Evolutionary conservation across 2,113 vertebrate species (phyloP), one percentile per base, ranked within the genome.

Genomic region (Lycaon pictus): DNA sequence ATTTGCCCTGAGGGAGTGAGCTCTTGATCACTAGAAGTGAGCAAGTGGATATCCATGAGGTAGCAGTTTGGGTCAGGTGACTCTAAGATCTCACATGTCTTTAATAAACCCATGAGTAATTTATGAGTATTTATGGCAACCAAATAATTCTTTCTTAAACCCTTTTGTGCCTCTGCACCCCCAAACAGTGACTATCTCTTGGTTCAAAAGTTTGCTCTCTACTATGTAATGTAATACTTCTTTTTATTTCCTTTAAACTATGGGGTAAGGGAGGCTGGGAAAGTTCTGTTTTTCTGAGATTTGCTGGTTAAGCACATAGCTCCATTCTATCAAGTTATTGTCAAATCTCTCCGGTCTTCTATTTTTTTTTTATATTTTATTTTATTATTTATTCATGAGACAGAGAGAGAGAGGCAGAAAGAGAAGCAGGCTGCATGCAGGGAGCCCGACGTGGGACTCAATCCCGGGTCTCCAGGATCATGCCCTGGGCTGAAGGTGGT

Each of bases 231-330:
- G 27, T 11, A 95, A 35, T 16, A 74, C 65, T 96, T 97, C 94
- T 71, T 96, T 94, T 90, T 80, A 81, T 90, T 92, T 93, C 63
- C 65, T 79, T 89, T 89, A 90, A 93, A 90, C 92, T 90, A 86
- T 82, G 48, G 84, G 95, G 37, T 58, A 56, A 86, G 22, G 35
- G 56, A 92, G 32, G 7, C 82, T 77, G 90, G 58, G 20, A 96
- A 67, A 69, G 83, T 86, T 96, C 93, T 93, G 76, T 72, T 92
- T 93, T 88, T 92, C 88, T 94, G 84, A 96, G 87, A 96, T 96
- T 90, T 97, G 94, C 37, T 96, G 96, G 98, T 96, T 94, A 96
- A 97, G 60, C 53, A 4, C 9, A 4, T 29, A 88, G 16, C 17
- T 90, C 23, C 13, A 71, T 60, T 51, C 58, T 58, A 92, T 27